A percentile compares a stretch with the other conserved stretches of the same genome.
These are phyloP conservation scores for Polypedilum vanderplanki DNA, from an alignment of 1,140 invertebrate species.

Conservation along the genomic window DNA sequence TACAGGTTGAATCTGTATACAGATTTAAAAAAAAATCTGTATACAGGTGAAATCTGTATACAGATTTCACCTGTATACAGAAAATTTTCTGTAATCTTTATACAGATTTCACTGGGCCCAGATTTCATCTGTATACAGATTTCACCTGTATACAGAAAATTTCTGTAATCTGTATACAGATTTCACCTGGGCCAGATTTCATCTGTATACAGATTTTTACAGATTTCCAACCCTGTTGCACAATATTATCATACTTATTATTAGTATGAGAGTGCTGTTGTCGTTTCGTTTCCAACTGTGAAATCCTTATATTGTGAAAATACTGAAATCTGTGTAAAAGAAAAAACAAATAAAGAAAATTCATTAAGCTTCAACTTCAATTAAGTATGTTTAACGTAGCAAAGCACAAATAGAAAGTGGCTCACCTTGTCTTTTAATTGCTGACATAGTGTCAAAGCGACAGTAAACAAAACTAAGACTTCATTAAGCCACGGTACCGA, in stretches of 20 bases:
- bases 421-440: constrained; percentile 93
- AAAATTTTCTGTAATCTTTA: no score
- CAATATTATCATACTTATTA: background rate
- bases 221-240: no score
- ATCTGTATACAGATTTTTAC: no score
- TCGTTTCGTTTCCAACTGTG: constrained; percentile 58
- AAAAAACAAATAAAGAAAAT: constrained; percentile 34
- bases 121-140: no score
- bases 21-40: no score
- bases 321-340: constrained; percentile 71
- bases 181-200: no score
- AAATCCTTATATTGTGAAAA: constrained; percentile 89
- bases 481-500: constrained; percentile 95
- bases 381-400: constrained; percentile 18
- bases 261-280: constrained; percentile 36
- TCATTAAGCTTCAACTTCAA: constrained; percentile 23
- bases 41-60: no score
- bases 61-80: no score
- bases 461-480: constrained; percentile 84
- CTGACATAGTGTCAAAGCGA: constrained; percentile 88
- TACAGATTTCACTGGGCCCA: no score
- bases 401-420: background rate
- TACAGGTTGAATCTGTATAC: no score
- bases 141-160: no score
- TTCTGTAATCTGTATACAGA: no score